phyloP scores from a whole-genome alignment of 1,140 invertebrate species.

The Hycleus cichorii region DNA sequence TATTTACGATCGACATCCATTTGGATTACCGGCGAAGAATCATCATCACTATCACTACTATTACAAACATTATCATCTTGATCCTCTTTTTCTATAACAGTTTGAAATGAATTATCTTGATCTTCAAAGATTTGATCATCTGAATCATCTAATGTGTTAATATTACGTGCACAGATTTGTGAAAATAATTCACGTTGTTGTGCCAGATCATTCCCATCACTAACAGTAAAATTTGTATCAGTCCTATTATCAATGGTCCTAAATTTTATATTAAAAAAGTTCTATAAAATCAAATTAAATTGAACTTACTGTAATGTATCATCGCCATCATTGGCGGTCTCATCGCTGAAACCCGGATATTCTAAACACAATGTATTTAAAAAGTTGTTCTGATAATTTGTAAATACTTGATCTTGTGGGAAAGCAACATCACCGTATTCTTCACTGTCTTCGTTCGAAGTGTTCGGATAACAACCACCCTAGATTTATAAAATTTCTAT shows the following conservation, averaged over 20 bases:
- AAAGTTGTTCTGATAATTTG: slow-evolving; percentile 30
- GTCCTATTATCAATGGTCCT: slow-evolving; percentile 44
- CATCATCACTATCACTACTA: slow-evolving; percentile 36
- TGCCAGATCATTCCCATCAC: slow-evolving; percentile 41
- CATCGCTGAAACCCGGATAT: slow-evolving; percentile 56
- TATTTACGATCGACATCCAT: slow-evolving; percentile 37
- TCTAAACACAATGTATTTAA: slow-evolving; percentile 38
- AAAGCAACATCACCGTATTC: slow-evolving; percentile 32
- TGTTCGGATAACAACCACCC: slow-evolving; percentile 39
- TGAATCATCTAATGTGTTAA: slow-evolving; percentile 46
- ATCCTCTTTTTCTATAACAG: slow-evolving; percentile 44
- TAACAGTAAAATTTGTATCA: slow-evolving; percentile 47
- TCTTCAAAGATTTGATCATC: slow-evolving; percentile 49
- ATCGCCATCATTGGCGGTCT: slow-evolving; percentile 58
- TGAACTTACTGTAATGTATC: slow-evolving; percentile 48
- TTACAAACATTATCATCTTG: slow-evolving; percentile 26
- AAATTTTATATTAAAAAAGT: slow-evolving; percentile 6
- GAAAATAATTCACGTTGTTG: slow-evolving; percentile 48
- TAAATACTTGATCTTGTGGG: slow-evolving; percentile 9
- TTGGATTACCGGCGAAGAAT: slow-evolving; percentile 23
- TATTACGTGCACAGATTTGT: slow-evolving; percentile 46
- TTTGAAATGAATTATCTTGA: slow-evolving; percentile 43
- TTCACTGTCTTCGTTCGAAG: slow-evolving; percentile 28
- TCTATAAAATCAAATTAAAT: too few relatives aligned
- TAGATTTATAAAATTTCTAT: slow-evolving; percentile 16